phyloP scores from a whole-genome alignment of 2,797 vertebrate species.

The Selene dorsalis region DNA sequence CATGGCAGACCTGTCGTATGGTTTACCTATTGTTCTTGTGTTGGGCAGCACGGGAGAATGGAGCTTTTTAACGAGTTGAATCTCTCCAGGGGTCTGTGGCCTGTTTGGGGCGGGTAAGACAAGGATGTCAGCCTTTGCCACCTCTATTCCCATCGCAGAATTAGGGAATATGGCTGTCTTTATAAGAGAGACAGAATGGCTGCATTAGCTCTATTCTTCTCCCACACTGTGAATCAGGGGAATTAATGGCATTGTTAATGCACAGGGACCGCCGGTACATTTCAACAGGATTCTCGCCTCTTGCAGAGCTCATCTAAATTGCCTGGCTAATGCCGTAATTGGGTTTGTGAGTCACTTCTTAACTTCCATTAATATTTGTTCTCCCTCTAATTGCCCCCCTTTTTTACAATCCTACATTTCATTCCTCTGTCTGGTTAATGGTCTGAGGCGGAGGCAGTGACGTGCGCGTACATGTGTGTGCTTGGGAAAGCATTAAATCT shows the following conservation, averaged over 20 bases:
- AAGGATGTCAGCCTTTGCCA: slow-evolving; percentile 74
- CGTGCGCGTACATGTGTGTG: slow-evolving; percentile 22
- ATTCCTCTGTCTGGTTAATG: slow-evolving; percentile 76
- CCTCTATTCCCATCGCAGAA: slow-evolving; percentile 76
- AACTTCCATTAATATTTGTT: slow-evolving; percentile 86
- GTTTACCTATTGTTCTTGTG: slow-evolving; percentile 62
- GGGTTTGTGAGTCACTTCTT: slow-evolving; percentile 89
- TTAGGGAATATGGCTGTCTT: slow-evolving; percentile 75
- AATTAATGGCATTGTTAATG: slow-evolving; percentile 83
- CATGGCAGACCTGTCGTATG: slow-evolving; percentile 26
- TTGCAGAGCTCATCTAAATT: slow-evolving; percentile 88
- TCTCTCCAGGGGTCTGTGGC: slow-evolving; percentile 80
- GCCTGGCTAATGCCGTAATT: slow-evolving; percentile 89
- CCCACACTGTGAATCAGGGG: slow-evolving; percentile 63
- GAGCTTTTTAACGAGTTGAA: slow-evolving; percentile 79
- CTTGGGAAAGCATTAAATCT: slow-evolving; percentile 55
- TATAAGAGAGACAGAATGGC: slow-evolving; percentile 82
- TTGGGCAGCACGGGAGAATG: slow-evolving; percentile 61
- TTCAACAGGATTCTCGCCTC: slow-evolving; percentile 87
- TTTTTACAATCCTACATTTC: slow-evolving; percentile 71
- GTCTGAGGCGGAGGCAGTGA: slow-evolving; percentile 65
- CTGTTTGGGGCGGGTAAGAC: slow-evolving; percentile 69
- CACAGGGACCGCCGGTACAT: slow-evolving; percentile 85
- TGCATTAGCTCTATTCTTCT: slow-evolving; percentile 82
- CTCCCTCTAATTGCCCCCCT: slow-evolving; percentile 78